A percentile compares a stretch with the other conserved stretches of the same genome.
phyloP scores from a whole-genome alignment of 2,113 vertebrate genomes.

The Corydoras maculifer region DNA sequence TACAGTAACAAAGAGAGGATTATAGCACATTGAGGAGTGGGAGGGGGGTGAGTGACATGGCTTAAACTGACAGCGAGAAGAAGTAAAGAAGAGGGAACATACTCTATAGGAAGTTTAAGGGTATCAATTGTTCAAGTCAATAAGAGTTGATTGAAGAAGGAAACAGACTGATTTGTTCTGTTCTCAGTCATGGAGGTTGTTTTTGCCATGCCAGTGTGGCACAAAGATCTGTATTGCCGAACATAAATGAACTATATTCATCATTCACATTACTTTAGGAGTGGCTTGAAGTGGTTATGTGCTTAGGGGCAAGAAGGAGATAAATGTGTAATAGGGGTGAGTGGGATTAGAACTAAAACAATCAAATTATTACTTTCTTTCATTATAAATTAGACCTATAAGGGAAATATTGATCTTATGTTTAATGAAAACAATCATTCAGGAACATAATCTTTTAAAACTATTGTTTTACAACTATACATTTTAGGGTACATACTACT shows the following conservation, averaged over 20 bases:
- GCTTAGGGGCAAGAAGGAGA: background rate
- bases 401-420: too few species aligned
- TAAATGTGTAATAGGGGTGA: background rate
- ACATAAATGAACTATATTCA: constrained; percentile 23
- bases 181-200: constrained; percentile 12
- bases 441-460: too few species aligned
- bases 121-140: constrained; percentile 45
- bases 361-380: constrained; percentile 5
- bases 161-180: constrained; percentile 40
- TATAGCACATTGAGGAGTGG: constrained; percentile 49
- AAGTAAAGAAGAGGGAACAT: constrained; percentile 42
- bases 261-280: constrained; percentile 23
- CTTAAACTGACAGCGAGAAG: constrained; percentile 48
- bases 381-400: too few species aligned
- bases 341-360: constrained; percentile 13
- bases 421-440: too few species aligned
- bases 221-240: constrained; percentile 24
- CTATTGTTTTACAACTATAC: too few species aligned
- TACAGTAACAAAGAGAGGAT: constrained; percentile 65
- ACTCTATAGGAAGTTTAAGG: constrained; percentile 45
- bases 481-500: background rate
- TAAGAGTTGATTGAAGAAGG: constrained; percentile 38
- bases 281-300: background rate
- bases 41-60: constrained; percentile 50
- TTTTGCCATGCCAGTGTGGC: constrained; percentile 13